Conservation (phyloP, 1,140 invertebrate genomes). For the Drosophila melanogaster region Release_6_plus_ISO1_MT NT_037436.4:11764501-11765000, state of each 20-base stretch:
- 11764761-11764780: constrained; percentile 52
- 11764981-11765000: constrained; percentile 61
- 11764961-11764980: constrained; percentile 63
- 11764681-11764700: neutral
- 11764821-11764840: constrained; percentile 48
- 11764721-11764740: constrained; percentile 26
- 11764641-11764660: too few relatives aligned
- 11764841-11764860: constrained; percentile 41
- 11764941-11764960: constrained; percentile 18
- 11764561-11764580: too few relatives aligned
- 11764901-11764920: constrained; percentile 80
- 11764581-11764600: too few relatives aligned
- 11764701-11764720: constrained; percentile 21
- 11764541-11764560: too few relatives aligned
- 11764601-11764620: too few relatives aligned
- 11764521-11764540: neutral
- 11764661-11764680: neutral
- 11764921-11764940: constrained; percentile 29
- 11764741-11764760: constrained; percentile 10
- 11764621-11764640: too few relatives aligned
- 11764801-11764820: constrained; percentile 21
- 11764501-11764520: neutral
- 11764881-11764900: constrained; percentile 63
- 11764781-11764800: constrained; percentile 54
- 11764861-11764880: constrained; percentile 40